Percentiles rank a stretch among this genome's conserved stretches.
phyloP scores from a whole-genome alignment of 2,888 invertebrate species.

The Lithosia quadra region DNA sequence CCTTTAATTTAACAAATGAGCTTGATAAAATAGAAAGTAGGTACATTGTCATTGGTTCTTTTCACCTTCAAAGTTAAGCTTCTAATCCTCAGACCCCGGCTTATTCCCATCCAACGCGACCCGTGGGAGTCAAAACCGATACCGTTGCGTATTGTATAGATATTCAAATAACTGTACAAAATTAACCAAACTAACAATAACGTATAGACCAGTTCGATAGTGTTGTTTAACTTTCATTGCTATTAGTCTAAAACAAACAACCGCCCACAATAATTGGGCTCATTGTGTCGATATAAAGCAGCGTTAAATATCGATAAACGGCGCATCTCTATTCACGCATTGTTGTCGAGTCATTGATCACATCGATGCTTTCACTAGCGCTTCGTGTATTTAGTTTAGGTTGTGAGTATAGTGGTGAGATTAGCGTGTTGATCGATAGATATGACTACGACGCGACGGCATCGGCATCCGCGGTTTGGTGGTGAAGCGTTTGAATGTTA shows the following conservation, averaged over 20 bases:
- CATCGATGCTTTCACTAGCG: slow-evolving; percentile 49
- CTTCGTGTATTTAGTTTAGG: slow-evolving; percentile 27
- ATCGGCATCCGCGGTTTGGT: no score
- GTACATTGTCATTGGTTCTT: not conserved
- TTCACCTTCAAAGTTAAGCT: not conserved
- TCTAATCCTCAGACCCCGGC: not conserved
- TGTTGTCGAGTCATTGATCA: slow-evolving; percentile 49
- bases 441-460: no score
- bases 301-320: slow-evolving; percentile 42
- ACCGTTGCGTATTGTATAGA: not conserved
- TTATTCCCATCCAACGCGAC: not conserved
- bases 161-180: slow-evolving; percentile 3
- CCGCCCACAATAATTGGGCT: slow-evolving; percentile 34
- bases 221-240: slow-evolving; percentile 15
- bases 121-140: not conserved
- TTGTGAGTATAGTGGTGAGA: slow-evolving; percentile 10
- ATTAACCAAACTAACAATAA: not conserved
- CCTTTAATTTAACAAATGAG: not conserved
- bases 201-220: not conserved
- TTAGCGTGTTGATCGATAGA: not conserved
- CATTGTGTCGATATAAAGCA: slow-evolving; percentile 25
- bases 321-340: slow-evolving; percentile 49
- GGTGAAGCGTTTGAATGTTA: not conserved
- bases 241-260: slow-evolving; percentile 36
- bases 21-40: not conserved